A percentile compares a stretch with the other conserved stretches of the same genome.
Conservation (phyloP, 2,113 vertebrate genomes). For the Sakesphorus luctuosus region DNA sequence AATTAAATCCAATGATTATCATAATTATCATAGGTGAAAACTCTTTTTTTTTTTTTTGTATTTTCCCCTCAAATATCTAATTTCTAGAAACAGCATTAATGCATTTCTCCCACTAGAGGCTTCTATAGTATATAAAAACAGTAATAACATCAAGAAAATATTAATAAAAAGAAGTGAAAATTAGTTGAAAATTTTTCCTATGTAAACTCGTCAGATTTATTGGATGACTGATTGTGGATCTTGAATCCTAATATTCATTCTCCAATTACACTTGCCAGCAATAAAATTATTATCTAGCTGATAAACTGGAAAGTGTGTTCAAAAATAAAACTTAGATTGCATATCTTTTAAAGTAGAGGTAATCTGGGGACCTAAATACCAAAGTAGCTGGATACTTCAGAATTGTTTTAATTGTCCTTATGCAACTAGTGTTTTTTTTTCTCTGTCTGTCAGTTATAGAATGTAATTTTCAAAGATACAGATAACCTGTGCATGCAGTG, state of each 20-base stretch:
- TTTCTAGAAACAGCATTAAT: background rate
- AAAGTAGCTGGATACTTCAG: background rate
- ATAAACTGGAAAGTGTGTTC: background rate
- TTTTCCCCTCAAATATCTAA: background rate
- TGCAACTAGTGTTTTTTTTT: background rate
- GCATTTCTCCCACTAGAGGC: background rate
- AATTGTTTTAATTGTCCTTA: background rate
- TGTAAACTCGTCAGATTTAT: background rate
- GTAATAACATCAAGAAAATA: background rate
- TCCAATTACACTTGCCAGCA: background rate
- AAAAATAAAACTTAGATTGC: background rate
- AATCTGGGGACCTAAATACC: background rate
- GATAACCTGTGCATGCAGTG: background rate
- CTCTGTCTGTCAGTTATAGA: background rate
- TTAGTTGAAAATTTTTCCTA: background rate
- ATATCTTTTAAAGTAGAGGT: background rate
- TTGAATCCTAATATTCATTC: background rate
- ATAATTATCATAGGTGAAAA: conserved; percentile 3
- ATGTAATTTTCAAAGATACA: background rate
- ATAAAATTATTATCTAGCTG: background rate
- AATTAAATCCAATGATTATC: background rate
- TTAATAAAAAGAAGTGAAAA: background rate
- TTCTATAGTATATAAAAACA: background rate
- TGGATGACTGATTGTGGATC: background rate
- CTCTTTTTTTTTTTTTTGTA: background rate